These are phyloP conservation scores for Incurvaria masculella DNA, from an alignment of 2,888 invertebrate genomes.

Conservation along the genomic window DNA sequence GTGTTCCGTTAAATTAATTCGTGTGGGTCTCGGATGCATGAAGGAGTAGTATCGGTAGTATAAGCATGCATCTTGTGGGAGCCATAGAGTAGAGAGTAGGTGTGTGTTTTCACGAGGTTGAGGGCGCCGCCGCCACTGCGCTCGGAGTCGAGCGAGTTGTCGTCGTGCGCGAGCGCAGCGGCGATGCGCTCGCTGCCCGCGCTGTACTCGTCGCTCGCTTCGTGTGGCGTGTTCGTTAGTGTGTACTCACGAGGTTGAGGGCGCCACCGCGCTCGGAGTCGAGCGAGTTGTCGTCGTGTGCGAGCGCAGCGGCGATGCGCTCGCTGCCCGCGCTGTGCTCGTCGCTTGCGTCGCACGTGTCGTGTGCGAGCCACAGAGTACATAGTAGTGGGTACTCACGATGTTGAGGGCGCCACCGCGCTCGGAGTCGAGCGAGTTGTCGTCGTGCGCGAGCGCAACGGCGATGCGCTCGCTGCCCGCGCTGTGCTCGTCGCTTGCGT, in stretches of 20 bases:
- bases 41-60: no score
- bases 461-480: conserved; percentile 60
- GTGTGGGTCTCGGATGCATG: no score
- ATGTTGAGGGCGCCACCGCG: conserved; percentile 59
- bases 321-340: no score
- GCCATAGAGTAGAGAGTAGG: no score
- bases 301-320: conserved; percentile 50
- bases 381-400: no score
- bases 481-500: conserved; percentile 59
- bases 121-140: conserved; percentile 59
- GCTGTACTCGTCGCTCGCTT: conserved; percentile 59
- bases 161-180: conserved; percentile 49
- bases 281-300: conserved; percentile 59
- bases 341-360: conserved; percentile 58
- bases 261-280: conserved; percentile 60
- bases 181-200: conserved; percentile 60
- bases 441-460: conserved; percentile 49
- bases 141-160: conserved; percentile 63
- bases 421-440: conserved; percentile 63
- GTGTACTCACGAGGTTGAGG: no score
- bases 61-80: conserved; percentile 57
- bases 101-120: conserved; percentile 36
- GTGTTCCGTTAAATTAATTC: no score
- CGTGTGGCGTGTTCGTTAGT: no score
- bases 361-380: no score